Evolutionary conservation across 2,113 vertebrate genomes (phyloP).

Genomic region (Meles meles): DNA sequence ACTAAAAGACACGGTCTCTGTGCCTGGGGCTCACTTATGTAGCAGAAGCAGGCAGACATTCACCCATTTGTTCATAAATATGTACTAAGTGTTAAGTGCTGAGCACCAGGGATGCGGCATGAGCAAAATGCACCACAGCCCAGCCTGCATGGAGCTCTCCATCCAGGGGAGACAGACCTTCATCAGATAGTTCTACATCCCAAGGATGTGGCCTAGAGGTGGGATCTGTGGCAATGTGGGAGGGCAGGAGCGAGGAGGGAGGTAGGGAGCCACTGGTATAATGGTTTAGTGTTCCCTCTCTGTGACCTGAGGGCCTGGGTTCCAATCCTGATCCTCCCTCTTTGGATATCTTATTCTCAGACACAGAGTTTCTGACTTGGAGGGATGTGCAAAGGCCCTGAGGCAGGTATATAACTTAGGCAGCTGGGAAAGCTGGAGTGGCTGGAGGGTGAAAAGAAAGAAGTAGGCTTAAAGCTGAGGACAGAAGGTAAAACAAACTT

Average conservation of each 20-base stretch:
- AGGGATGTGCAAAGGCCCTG: background rate
- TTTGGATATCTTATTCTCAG: background rate
- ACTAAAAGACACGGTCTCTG: background rate
- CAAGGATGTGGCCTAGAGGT: too few relatives aligned
- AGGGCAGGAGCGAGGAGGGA: too few relatives aligned
- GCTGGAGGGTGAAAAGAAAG: background rate
- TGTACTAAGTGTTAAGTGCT: accelerated
- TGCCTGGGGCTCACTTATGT: accelerated
- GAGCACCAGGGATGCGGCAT: background rate
- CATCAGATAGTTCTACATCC: accelerated
- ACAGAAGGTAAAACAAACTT: background rate
- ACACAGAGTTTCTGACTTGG: background rate
- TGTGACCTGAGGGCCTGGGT: too few relatives aligned
- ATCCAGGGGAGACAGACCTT: background rate
- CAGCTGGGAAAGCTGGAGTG: too few relatives aligned
- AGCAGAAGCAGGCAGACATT: background rate
- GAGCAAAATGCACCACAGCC: background rate
- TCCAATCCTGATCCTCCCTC: background rate
- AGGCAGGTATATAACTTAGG: background rate
- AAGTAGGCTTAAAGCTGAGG: background rate
- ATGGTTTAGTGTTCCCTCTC: background rate
- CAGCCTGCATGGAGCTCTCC: background rate
- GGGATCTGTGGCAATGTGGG: accelerated
- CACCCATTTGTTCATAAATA: background rate
- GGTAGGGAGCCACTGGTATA: accelerated